phyloP scores from a whole-genome alignment of 1,140 invertebrate genomes.

The Apis dorsata region DNA sequence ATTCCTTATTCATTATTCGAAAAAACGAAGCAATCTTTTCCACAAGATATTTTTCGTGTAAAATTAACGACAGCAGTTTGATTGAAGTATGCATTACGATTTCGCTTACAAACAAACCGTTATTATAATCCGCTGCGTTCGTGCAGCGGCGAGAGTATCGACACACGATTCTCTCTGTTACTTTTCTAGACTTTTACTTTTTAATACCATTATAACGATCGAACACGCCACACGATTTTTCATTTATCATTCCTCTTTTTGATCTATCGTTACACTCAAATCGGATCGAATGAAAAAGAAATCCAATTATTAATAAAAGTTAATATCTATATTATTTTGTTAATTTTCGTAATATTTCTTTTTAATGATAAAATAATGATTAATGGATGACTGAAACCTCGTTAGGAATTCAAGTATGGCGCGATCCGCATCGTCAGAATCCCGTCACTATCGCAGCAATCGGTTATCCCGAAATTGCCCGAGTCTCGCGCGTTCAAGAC shows the following conservation, averaged over 20 bases:
- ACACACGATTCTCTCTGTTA: neutral
- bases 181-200: conserved; percentile 38
- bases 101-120: neutral
- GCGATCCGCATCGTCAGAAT: conserved; percentile 75
- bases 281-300: too few relatives aligned
- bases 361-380: too few relatives aligned
- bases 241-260: too few relatives aligned
- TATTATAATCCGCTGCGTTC: conserved; percentile 9
- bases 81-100: conserved; percentile 7
- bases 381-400: neutral
- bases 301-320: too few relatives aligned
- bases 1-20: neutral
- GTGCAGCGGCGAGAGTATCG: neutral
- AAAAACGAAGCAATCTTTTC: neutral
- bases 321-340: too few relatives aligned
- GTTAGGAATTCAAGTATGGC: conserved; percentile 75
- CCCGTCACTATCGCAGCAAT: conserved; percentile 63
- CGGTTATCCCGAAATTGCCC: conserved; percentile 72
- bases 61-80: neutral
- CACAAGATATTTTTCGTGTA: neutral
- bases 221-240: too few relatives aligned
- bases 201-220: conserved; percentile 10
- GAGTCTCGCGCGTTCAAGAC: conserved; percentile 62
- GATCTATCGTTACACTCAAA: too few relatives aligned
- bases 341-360: neutral